Base-by-base conservation (phyloP, 2,888 invertebrate genomes). In the Xestia xanthographa region DNA sequence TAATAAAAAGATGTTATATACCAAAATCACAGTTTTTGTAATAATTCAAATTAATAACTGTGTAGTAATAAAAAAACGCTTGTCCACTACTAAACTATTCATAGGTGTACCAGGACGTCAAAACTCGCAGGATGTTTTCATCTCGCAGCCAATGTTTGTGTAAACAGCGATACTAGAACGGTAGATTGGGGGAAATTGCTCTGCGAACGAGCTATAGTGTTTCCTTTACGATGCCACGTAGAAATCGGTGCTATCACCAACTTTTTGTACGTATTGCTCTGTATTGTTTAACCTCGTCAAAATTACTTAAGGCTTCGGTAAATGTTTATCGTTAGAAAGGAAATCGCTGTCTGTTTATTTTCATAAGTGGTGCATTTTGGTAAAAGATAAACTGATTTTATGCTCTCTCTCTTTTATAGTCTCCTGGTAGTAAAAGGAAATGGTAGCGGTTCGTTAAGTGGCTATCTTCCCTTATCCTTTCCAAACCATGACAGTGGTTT, bases 51-150 rank as follows among this genome's bases (percentile, higher is more conserved):
- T 34, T 26, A 20, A 34, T 14, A 48, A 56, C 6, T 26, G 22
- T 38, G 0, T 5, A 8, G 29, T 56, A 38, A 66, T 14, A 45
- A 60, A 50, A 68, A 41, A 2, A 0, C 20, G 1, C 41, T 14
- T 48, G 80, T 43, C 80, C 84, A 78, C 78, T 79, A 80, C 87
- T 90, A 87, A 84, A 85, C 75, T 66, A 73, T 88, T 87, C 78
- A 34, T 80, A 86, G 75, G 69, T 89, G 72, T 78, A 89, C 86
- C 65, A 88, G 79, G 81, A 76, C 74, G 56, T 76, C 86, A 87
- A 75, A 75, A 62, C 66, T 73, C 76, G 87, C 90, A 92, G 94
- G 94, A 94, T 94, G 95, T 95, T 95, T 95, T 93, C 91, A 87
- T 89, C 87, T 88, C 85, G 77, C 86, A 80, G 41, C 72, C 62